Conservation (phyloP, 2,113 vertebrate genomes). For the Pachycephala philippinensis region DNA sequence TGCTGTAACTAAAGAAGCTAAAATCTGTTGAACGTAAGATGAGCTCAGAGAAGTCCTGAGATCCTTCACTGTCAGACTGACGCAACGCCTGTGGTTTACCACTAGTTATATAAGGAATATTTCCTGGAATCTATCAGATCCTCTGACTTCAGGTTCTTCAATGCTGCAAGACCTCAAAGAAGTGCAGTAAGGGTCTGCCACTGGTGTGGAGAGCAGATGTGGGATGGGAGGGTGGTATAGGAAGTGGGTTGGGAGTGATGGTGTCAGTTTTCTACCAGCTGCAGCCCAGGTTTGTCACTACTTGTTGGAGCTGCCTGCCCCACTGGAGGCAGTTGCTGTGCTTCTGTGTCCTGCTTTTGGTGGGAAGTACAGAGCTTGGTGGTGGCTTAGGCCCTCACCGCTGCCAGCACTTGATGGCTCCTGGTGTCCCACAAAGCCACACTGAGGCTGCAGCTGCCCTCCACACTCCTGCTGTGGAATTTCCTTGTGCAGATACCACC, state of each 20-base stretch:
- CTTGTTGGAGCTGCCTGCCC: not conserved
- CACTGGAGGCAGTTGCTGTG: not conserved
- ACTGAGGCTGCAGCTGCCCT: not conserved
- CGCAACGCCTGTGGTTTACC: not conserved
- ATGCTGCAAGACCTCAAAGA: not conserved
- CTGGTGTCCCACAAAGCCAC: fast-evolving
- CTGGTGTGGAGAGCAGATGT: not conserved
- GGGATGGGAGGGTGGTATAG: not conserved
- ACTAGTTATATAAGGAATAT: not conserved
- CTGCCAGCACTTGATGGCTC: not conserved
- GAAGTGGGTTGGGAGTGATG: not conserved
- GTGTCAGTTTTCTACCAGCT: not conserved
- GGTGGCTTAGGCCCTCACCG: fast-evolving
- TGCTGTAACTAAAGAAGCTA: not conserved
- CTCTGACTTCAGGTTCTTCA: not conserved
- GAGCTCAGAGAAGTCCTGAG: not conserved
- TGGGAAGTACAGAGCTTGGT: not conserved
- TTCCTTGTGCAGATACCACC: not conserved
- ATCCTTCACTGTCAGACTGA: not conserved
- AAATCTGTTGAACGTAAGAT: not conserved
- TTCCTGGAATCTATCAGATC: not conserved
- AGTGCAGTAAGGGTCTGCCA: not conserved
- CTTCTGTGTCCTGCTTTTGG: not conserved
- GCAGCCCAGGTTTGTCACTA: not conserved
- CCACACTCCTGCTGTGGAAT: not conserved